Evolutionary conservation across 2,888 invertebrate species (phyloP).

Genomic region (Macropis europaea): DNA sequence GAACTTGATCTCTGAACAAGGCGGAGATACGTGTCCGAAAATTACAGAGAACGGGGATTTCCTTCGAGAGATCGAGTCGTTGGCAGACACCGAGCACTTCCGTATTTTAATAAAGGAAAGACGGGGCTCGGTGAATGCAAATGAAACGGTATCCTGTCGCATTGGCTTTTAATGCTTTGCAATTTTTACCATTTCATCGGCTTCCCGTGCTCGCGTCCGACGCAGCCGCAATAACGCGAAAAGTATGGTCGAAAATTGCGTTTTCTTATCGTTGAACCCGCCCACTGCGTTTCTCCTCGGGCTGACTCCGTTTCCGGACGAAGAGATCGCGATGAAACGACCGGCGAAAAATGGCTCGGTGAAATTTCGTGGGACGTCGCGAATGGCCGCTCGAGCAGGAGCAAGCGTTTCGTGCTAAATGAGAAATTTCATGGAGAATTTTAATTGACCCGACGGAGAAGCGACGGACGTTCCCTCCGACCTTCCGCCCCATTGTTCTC

Average conservation of each 20-base stretch:
- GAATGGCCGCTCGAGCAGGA: conserved; percentile 16
- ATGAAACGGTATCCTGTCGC: conserved; percentile 21
- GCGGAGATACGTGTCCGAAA: too few relatives aligned
- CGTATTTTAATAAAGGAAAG: conserved; percentile 18
- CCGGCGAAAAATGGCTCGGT: conserved; percentile 39
- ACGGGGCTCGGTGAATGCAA: conserved; percentile 18
- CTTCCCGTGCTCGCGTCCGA: conserved; percentile 7
- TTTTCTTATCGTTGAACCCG: conserved; percentile 51
- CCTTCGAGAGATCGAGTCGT: background rate
- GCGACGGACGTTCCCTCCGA: conserved; percentile 31
- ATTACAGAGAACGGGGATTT: conserved; percentile 3
- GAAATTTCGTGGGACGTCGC: conserved; percentile 31
- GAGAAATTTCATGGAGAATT: conserved; percentile 73
- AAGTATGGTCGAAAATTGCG: conserved; percentile 50
- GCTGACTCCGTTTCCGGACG: conserved; percentile 22
- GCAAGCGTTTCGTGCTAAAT: conserved; percentile 55
- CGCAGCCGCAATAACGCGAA: conserved; percentile 48
- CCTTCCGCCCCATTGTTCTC: background rate
- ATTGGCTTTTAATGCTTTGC: conserved; percentile 24
- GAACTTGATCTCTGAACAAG: too few relatives aligned
- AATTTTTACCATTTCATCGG: conserved; percentile 40
- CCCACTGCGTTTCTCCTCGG: conserved; percentile 26
- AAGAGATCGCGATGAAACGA: conserved; percentile 26
- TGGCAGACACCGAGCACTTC: conserved; percentile 14
- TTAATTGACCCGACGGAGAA: conserved; percentile 68